phyloP scores from a whole-genome alignment of 2,797 vertebrate species.

The Amniataba percoides region DNA sequence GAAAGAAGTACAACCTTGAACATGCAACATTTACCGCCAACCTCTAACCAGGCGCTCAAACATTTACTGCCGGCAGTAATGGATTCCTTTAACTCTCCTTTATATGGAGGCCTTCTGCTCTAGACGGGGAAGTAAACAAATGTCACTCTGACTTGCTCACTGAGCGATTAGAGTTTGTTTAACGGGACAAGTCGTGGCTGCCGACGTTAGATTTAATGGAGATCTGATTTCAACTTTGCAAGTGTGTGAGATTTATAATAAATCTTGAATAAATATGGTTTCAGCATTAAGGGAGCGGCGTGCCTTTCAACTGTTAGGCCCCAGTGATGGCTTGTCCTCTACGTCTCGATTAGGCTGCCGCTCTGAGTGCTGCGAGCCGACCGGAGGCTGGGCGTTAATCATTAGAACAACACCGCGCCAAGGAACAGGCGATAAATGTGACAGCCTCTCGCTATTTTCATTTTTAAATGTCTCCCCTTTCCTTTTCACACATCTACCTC shows the following conservation, averaged over 20 bases:
- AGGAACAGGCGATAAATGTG: constrained; percentile 41
- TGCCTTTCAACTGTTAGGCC: constrained; percentile 39
- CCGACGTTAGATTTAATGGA: constrained; percentile 52
- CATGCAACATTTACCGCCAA: constrained; percentile 37
- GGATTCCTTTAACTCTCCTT: constrained; percentile 63
- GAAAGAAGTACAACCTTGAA: constrained; percentile 63
- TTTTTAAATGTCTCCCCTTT: constrained; percentile 37
- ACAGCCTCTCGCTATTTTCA: constrained; percentile 54
- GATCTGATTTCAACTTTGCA: constrained; percentile 64
- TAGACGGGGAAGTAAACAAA: constrained; percentile 59
- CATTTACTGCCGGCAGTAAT: constrained; percentile 56
- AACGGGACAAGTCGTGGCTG: constrained; percentile 18
- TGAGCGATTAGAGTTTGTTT: constrained; percentile 59
- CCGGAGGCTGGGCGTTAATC: constrained; percentile 61
- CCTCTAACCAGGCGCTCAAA: constrained; percentile 39
- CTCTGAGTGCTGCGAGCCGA: constrained; percentile 61
- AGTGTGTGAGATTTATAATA: constrained; percentile 51
- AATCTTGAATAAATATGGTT: constrained; percentile 66
- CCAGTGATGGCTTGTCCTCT: constrained; percentile 56
- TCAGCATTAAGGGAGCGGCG: constrained; percentile 13
- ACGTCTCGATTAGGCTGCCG: constrained; percentile 49
- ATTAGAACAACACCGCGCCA: constrained; percentile 49
- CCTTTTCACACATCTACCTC: constrained; percentile 12
- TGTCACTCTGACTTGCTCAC: constrained; percentile 31
- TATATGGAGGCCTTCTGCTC: constrained; percentile 39